Conservation (phyloP, 2,797 vertebrate genomes). For the Nannoperca obscura region DNA sequence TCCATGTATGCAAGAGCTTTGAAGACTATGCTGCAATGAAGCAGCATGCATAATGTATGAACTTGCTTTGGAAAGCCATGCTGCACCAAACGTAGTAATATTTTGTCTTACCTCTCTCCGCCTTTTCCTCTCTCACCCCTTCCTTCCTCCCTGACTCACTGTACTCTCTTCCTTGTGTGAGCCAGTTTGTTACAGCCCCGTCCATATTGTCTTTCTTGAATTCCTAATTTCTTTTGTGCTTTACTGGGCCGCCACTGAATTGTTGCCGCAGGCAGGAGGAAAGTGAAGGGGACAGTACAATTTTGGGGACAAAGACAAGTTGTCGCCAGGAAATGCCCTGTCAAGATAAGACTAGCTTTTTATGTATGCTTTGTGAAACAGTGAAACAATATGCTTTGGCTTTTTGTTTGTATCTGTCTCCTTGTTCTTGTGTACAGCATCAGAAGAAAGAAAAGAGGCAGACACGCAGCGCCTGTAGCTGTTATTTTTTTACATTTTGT, state of each 20-base stretch:
- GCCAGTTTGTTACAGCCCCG: conserved; percentile 17
- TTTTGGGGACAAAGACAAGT: conserved; percentile 22
- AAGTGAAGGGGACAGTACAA: background rate
- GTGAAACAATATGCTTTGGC: conserved; percentile 22
- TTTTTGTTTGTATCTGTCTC: conserved; percentile 27
- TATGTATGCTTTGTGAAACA: conserved; percentile 37
- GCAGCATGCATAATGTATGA: conserved; percentile 78
- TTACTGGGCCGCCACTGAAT: conserved; percentile 17
- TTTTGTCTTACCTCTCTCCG: conserved; percentile 48
- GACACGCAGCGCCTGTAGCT: conserved; percentile 28
- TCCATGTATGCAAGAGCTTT: conserved; percentile 63
- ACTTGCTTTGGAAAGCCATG: conserved; percentile 52
- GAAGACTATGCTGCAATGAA: conserved; percentile 73
- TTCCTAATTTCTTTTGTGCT: conserved; percentile 54
- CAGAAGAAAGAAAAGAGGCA: conserved; percentile 34
- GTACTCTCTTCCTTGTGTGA: conserved; percentile 15
- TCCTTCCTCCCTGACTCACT: conserved; percentile 21
- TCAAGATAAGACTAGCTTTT: conserved; percentile 38
- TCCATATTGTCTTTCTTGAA: conserved; percentile 48
- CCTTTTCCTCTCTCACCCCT: conserved; percentile 13
- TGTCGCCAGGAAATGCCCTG: conserved; percentile 39
- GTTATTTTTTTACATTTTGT: background rate
- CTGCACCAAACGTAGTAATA: conserved; percentile 59
- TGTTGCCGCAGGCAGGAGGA: conserved; percentile 12
- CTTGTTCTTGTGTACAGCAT: conserved; percentile 32